phyloP scores from a whole-genome alignment of 2,113 vertebrate genomes.

The Asarcornis scutulata region DNA sequence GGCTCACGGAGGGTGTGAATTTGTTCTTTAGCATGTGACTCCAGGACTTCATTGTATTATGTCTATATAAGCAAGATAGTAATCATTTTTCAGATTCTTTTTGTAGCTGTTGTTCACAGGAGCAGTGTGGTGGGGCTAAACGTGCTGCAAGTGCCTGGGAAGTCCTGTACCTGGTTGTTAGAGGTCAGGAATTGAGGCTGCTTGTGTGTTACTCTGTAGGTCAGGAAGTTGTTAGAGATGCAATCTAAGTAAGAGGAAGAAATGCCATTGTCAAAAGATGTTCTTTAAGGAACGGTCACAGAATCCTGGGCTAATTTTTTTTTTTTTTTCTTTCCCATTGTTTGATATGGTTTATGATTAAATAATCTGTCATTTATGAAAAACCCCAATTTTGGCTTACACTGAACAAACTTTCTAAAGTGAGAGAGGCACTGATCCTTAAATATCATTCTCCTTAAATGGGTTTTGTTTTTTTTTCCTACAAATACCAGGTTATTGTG shows the following conservation, averaged over 20 bases:
- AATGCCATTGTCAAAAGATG: neutral
- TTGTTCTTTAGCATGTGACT: neutral
- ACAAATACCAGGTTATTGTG: neutral
- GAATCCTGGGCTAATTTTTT: neutral
- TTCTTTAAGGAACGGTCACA: neutral
- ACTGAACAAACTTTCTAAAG: neutral
- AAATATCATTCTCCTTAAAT: neutral
- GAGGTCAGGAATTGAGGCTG: neutral
- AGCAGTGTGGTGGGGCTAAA: neutral
- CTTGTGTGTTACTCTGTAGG: neutral
- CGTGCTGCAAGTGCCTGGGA: neutral
- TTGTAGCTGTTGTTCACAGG: neutral
- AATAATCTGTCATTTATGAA: neutral
- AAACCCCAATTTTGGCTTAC: neutral
- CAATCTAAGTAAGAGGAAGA: neutral
- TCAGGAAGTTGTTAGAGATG: neutral
- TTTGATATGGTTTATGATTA: neutral
- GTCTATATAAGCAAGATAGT: neutral
- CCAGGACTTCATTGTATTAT: neutral
- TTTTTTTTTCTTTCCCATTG: neutral
- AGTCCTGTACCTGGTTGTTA: neutral
- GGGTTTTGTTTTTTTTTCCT: no score
- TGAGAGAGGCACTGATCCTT: neutral
- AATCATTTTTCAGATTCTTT: neutral
- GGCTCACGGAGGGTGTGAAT: neutral